phyloP scores from a whole-genome alignment of 2,113 vertebrate species.

The Aldabrachelys gigantea region DNA sequence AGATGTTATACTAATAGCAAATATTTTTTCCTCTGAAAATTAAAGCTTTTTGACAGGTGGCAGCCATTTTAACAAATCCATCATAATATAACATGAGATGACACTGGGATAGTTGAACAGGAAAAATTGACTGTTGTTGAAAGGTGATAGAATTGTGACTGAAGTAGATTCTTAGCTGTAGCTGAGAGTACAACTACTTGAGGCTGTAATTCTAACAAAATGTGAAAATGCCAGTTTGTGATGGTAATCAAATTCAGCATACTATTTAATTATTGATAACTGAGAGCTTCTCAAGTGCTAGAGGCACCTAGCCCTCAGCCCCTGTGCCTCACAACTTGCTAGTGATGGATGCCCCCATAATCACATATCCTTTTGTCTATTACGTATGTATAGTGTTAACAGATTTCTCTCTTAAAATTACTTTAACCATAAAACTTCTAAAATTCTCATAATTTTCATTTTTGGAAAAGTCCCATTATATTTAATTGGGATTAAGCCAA shows the following conservation, averaged over 20 bases:
- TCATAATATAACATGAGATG: background rate
- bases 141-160: background rate
- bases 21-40: background rate
- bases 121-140: background rate
- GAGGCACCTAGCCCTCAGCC: background rate
- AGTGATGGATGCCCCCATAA: background rate
- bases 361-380: background rate
- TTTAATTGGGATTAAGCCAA: conserved; percentile 7
- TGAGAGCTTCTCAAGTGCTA: background rate
- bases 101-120: background rate
- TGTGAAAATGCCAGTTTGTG: background rate
- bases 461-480: background rate
- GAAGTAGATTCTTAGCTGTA: background rate
- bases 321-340: background rate
- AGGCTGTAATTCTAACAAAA: background rate
- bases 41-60: background rate
- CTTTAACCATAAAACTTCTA: background rate
- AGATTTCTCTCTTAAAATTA: conserved; percentile 10
- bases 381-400: background rate
- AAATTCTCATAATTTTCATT: background rate
- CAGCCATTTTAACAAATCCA: background rate
- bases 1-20: background rate
- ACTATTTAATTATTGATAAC: background rate
- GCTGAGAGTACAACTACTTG: background rate
- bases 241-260: background rate